Evolutionary conservation across 2,888 invertebrate genomes (phyloP), one percentile per base, ranked within the genome.

Genomic region (Lymantria monacha): DNA sequence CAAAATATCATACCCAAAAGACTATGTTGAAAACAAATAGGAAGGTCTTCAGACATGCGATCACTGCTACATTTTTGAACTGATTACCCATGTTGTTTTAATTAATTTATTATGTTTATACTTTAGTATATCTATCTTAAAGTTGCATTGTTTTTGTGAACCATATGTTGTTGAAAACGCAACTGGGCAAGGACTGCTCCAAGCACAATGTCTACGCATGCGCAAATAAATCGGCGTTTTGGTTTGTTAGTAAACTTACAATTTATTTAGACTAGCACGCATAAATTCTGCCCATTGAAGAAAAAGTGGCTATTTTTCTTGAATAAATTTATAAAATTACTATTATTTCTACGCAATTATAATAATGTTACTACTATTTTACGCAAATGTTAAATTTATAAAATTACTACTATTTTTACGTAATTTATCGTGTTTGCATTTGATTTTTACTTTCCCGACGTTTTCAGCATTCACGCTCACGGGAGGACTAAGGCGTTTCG

Each of bases 1-100:
- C 5, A n/a, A n/a, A n/a, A n/a, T n/a, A n/a, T 91, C 95, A 94
- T 85, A 97, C 97, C 96, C 95, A 96, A 84, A 96, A 96, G 30
- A 95, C 85, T 65, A 96, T 92, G 85, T 96, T 97, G 87, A 96
- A 96, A 48, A 95, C 85, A 92, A 96, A 95, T 56, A 97, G 89
- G 40, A 96, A 86, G 0, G 94, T 94, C 79, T 96, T 96, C 87
- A 96, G 93, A 81, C 95, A 96, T 60, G 95, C 94, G 82, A 95
- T 94, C 30, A 95, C 94, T 41, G 96, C 95, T 60, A 94, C 93
- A 61, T 94, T 95, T 81, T 95, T 94, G 63, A 95, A 90, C 70
- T 94, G 93, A 75, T 95, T 94, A n/a, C 94, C 94, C 95, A 95
- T 95, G 53, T 55, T 55, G 41, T 49, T 44, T 44, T 45, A 10